Percentiles rank a stretch among this genome's conserved stretches.
Conservation (phyloP, 1,140 invertebrate species). For the Drosophila repletoides region DNA sequence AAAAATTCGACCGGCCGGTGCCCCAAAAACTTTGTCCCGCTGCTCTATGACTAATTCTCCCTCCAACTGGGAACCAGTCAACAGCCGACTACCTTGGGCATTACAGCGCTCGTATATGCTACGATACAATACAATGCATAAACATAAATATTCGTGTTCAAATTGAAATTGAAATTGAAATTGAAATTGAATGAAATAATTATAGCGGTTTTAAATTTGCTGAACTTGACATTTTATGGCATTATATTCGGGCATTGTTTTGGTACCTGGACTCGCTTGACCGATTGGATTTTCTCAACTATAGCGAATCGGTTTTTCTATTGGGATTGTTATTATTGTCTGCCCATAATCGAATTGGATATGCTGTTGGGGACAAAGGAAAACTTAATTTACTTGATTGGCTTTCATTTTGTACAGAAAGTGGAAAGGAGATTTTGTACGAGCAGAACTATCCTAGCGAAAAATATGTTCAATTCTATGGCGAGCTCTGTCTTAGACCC, state of each 20-base stretch:
- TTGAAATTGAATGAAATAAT: slow-evolving; percentile 72
- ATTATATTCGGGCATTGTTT: slow-evolving; percentile 32
- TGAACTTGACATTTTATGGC: slow-evolving; percentile 73
- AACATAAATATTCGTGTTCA: slow-evolving; percentile 67
- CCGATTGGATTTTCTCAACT: slow-evolving; percentile 5
- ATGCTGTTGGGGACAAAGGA: too few species aligned
- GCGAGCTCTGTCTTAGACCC: too few species aligned
- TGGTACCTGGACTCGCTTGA: not conserved
- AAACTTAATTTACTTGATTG: slow-evolving; percentile 3
- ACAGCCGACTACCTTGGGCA: slow-evolving; percentile 18
- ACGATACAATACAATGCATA: slow-evolving; percentile 23
- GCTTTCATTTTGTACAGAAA: not conserved
- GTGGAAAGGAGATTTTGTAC: not conserved
- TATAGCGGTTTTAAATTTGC: slow-evolving; percentile 53
- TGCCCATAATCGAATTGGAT: slow-evolving; percentile 43
- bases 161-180: slow-evolving; percentile 53
- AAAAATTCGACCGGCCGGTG: slow-evolving; percentile 52
- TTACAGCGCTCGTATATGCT: slow-evolving; percentile 24
- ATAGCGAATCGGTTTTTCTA: not conserved
- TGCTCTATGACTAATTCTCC: slow-evolving; percentile 61
- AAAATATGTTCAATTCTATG: too few species aligned
- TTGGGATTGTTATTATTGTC: slow-evolving; percentile 7
- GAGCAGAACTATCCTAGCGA: not conserved
- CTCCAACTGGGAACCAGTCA: slow-evolving; percentile 12
- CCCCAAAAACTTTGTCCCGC: slow-evolving; percentile 35